Percentiles rank a stretch among this genome's conserved stretches.
Conservation (phyloP, 2,888 invertebrate genomes). For the Argyresthia goedartella region DNA sequence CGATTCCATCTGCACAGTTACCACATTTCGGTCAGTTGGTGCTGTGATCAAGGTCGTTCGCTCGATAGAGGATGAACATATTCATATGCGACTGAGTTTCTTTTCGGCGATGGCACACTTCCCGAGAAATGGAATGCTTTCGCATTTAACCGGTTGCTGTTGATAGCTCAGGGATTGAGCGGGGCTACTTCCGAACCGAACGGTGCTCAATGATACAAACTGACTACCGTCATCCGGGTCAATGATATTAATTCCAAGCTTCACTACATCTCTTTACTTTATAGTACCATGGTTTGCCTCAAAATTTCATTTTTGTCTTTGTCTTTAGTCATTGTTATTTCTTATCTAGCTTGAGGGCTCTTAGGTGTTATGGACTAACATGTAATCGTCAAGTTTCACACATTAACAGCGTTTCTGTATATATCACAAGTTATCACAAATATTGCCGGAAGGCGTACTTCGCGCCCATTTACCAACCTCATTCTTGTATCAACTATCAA, state of each 20-base stretch:
- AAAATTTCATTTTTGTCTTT: too few relatives aligned
- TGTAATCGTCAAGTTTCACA: background rate
- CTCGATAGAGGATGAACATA: constrained; percentile 7
- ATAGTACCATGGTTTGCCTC: too few relatives aligned
- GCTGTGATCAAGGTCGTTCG: constrained; percentile 39
- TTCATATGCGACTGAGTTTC: constrained; percentile 40
- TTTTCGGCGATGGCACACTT: constrained; percentile 45
- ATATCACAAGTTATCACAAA: constrained; percentile 15
- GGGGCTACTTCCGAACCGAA: constrained; percentile 32
- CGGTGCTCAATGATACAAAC: constrained; percentile 18
- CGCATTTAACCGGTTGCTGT: constrained; percentile 41
- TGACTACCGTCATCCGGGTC: constrained; percentile 36
- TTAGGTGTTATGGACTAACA: background rate
- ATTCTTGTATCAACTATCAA: constrained; percentile 19
- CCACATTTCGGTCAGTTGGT: background rate
- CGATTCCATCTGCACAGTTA: background rate
- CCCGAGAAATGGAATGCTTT: constrained; percentile 25
- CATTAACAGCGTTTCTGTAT: too few relatives aligned
- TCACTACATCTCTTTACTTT: too few relatives aligned
- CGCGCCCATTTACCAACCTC: constrained; percentile 36
- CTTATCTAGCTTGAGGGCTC: background rate
- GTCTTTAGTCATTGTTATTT: background rate
- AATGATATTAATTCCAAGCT: constrained; percentile 13
- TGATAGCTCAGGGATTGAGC: constrained; percentile 35
- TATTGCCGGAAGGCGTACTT: constrained; percentile 37